phyloP scores from a whole-genome alignment of 2,888 invertebrate species.

The Lymantria monacha region DNA sequence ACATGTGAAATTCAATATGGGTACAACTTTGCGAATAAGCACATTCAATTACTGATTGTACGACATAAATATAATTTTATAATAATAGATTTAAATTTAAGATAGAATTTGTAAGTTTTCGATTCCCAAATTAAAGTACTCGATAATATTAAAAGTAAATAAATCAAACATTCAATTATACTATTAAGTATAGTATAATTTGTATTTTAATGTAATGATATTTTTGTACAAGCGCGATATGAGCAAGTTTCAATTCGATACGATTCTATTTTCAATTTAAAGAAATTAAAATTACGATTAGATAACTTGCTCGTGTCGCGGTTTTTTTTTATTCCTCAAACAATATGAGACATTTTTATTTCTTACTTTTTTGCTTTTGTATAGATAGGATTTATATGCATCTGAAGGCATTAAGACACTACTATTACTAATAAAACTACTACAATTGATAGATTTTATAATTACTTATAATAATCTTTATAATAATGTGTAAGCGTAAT shows the following conservation, averaged over 20 bases:
- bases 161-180: too few relatives aligned
- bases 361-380: conserved; percentile 18
- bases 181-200: too few relatives aligned
- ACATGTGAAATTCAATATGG: conserved; percentile 20
- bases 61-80: conserved; percentile 6
- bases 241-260: conserved; percentile 13
- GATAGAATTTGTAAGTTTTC: conserved; percentile 16
- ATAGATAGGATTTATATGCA: conserved; percentile 9
- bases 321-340: conserved; percentile 11
- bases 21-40: conserved; percentile 26
- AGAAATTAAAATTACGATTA: conserved; percentile 6
- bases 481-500: conserved; percentile 13
- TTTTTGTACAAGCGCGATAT: conserved; percentile 9
- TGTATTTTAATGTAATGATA: neutral
- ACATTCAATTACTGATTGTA: conserved; percentile 18
- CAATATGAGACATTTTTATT: conserved; percentile 24
- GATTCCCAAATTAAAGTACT: conserved; percentile 28
- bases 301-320: conserved; percentile 17
- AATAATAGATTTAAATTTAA: conserved; percentile 9
- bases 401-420: conserved; percentile 7
- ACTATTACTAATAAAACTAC: neutral
- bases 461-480: neutral
- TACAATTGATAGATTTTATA: neutral
- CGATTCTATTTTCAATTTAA: conserved; percentile 6
- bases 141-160: conserved; percentile 33